phyloP scores from a whole-genome alignment of 2,888 invertebrate genomes.

The Chymomyza procnemis region DNA sequence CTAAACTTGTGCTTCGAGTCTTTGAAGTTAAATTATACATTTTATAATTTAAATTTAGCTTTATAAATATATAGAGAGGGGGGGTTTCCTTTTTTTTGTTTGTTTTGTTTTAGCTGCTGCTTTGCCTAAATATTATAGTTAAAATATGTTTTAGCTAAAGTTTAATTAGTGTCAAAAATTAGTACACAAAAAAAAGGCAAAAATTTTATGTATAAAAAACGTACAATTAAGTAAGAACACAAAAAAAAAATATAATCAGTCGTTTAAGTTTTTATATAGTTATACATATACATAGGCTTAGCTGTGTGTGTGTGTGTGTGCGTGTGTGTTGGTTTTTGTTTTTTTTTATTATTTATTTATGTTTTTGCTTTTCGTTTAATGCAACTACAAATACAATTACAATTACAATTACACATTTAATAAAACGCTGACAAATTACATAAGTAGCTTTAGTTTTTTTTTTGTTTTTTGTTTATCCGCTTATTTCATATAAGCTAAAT shows the following conservation, averaged over 20 bases:
- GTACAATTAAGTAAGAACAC: constrained; percentile 55
- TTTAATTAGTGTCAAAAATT: constrained; percentile 7
- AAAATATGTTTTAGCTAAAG: neutral
- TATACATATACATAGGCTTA: constrained; percentile 34
- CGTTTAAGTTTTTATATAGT: constrained; percentile 62
- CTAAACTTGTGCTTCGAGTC: constrained; percentile 66
- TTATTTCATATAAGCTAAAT: neutral
- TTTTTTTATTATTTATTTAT: constrained; percentile 4
- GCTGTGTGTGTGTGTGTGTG: neutral
- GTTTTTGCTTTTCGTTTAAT: too few species aligned
- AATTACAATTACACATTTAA: constrained; percentile 14
- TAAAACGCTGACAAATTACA: constrained; percentile 5
- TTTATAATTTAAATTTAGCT: neutral
- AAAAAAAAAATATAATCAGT: constrained; percentile 69
- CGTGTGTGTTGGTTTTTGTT: neutral
- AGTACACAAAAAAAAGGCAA: constrained; percentile 14
- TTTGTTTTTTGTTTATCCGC: neutral
- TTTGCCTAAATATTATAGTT: neutral
- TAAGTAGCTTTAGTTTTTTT: too few species aligned
- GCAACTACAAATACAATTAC: constrained; percentile 14
- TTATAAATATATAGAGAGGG: too few species aligned
- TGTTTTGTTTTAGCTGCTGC: neutral
- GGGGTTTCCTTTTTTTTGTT: too few species aligned
- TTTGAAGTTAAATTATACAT: constrained; percentile 47
- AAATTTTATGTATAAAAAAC: constrained; percentile 22